A percentile compares a stretch with the other conserved stretches of the same genome.
Conservation (phyloP, 2,888 invertebrate species). For the Epinotia ramella region DNA sequence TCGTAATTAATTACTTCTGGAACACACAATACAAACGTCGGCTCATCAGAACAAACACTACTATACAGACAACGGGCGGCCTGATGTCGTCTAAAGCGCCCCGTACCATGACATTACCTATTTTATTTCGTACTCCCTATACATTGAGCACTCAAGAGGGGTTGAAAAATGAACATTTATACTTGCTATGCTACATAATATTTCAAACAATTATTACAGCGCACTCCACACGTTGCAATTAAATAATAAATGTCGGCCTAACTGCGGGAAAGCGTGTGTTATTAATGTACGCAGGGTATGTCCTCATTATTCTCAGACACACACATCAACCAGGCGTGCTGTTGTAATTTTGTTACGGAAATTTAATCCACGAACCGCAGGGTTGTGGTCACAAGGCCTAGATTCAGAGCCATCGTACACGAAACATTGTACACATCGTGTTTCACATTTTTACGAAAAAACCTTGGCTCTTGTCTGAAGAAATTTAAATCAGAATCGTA, state of each 20-base stretch:
- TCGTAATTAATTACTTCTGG: no score
- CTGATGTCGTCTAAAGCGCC: no score
- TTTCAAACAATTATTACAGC: constrained; percentile 14
- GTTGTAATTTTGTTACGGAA: constrained; percentile 72
- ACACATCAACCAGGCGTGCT: constrained; percentile 58
- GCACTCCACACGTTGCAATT: constrained; percentile 20
- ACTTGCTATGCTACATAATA: neutral
- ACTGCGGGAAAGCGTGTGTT: constrained; percentile 24
- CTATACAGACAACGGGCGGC: no score
- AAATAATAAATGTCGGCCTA: constrained; percentile 30
- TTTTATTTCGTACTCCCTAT: neutral
- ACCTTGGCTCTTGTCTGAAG: neutral
- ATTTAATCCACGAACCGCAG: constrained; percentile 68
- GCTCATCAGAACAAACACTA: no score
- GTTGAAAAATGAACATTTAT: neutral
- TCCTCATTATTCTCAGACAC: constrained; percentile 53
- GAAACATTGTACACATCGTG: neutral
- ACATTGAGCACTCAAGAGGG: neutral
- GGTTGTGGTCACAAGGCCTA: constrained; percentile 59
- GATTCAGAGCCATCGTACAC: constrained; percentile 15
- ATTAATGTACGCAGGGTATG: constrained; percentile 42
- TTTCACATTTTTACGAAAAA: neutral
- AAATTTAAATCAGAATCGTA: constrained; percentile 18
- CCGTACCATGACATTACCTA: no score
- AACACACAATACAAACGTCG: no score